phyloP scores from a whole-genome alignment of 2,888 invertebrate genomes.

The Eilema griseolum region DNA sequence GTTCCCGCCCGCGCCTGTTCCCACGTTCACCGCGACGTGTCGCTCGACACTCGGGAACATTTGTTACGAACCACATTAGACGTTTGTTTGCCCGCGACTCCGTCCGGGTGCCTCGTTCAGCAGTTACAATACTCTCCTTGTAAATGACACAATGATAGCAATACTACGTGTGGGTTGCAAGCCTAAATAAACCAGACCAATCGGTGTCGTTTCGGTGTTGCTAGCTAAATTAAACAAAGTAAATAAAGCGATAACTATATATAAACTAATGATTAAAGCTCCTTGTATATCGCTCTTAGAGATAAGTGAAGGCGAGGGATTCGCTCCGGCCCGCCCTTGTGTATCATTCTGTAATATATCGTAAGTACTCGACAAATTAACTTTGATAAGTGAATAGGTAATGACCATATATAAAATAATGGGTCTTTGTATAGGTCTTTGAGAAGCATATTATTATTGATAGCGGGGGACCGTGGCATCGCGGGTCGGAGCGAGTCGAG shows the following conservation, averaged over 20 bases:
- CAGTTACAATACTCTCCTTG: slow-evolving; percentile 29
- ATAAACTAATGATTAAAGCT: slow-evolving; percentile 65
- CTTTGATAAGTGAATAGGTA: neutral
- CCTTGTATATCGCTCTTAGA: slow-evolving; percentile 67
- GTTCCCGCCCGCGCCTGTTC: slow-evolving; percentile 13
- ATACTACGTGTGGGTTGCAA: slow-evolving; percentile 72
- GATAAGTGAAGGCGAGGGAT: slow-evolving; percentile 51
- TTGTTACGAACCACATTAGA: neutral
- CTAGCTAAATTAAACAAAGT: slow-evolving; percentile 63
- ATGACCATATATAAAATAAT: neutral
- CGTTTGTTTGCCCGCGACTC: slow-evolving; percentile 6
- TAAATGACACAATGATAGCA: slow-evolving; percentile 68
- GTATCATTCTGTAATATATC: slow-evolving; percentile 27
- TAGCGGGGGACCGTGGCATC: neutral
- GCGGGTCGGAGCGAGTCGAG: slow-evolving; percentile 25
- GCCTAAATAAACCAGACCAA: slow-evolving; percentile 78
- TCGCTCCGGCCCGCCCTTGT: slow-evolving; percentile 27
- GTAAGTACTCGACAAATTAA: neutral
- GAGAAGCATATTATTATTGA: neutral
- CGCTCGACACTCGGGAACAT: too few relatives aligned
- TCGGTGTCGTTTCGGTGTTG: slow-evolving; percentile 82
- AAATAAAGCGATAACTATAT: slow-evolving; percentile 61
- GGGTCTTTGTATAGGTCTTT: neutral
- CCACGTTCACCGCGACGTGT: neutral
- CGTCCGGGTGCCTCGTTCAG: slow-evolving; percentile 11